Percentiles rank a stretch among this genome's conserved stretches.
These are phyloP conservation scores for Reticulitermes speratus DNA, from an alignment of 1,140 invertebrate species.

Conservation along the genomic window DNA sequence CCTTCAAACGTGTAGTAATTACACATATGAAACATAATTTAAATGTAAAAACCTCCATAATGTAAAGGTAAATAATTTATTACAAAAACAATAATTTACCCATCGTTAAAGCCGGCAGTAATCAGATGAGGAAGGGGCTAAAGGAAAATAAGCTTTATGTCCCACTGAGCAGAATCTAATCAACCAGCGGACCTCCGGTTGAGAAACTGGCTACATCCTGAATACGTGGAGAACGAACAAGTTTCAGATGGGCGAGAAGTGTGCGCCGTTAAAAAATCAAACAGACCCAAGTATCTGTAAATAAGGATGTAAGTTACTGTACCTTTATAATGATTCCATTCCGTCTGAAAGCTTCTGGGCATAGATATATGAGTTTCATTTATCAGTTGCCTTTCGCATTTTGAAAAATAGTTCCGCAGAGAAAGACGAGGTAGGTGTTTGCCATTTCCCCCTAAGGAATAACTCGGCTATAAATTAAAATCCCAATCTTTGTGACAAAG, in stretches of 20 bases:
- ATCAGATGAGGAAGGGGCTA: no score
- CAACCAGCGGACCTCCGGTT: no score
- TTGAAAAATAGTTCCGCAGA: not conserved
- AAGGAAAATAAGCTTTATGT: no score
- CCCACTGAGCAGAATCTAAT: no score
- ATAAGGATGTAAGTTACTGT: not conserved
- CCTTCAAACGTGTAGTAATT: no score
- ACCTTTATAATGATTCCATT: not conserved
- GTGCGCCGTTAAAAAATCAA: not conserved
- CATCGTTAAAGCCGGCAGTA: no score
- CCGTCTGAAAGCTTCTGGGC: not conserved
- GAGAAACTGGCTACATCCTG: not conserved
- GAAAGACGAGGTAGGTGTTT: not conserved
- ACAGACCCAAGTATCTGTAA: not conserved
- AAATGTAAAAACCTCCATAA: no score
- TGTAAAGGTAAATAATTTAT: no score
- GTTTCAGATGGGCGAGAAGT: not conserved
- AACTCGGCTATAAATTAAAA: not conserved
- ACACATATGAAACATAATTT: no score
- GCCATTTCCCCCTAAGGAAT: not conserved
- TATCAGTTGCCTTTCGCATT: not conserved
- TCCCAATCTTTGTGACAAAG: not conserved
- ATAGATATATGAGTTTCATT: not conserved
- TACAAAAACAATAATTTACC: no score
- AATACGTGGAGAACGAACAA: not conserved